Evolutionary conservation across 2,113 vertebrate species (phyloP).

Genomic region (Telmatochromis bifrenatus): DNA sequence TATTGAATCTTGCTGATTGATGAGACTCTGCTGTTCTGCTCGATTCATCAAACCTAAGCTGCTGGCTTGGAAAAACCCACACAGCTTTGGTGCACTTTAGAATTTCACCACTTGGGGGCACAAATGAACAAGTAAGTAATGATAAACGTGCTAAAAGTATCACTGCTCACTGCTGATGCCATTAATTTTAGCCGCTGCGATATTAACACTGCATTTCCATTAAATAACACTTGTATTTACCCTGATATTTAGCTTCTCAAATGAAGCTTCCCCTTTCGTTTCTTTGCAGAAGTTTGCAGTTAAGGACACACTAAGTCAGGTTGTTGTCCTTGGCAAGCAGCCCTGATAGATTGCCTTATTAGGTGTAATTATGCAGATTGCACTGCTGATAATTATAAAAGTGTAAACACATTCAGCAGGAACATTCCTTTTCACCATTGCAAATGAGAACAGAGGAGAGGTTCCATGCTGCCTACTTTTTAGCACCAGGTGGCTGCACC

Average conservation of each 20-base stretch:
- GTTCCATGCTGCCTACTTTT: slow-evolving; percentile 33
- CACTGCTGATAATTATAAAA: slow-evolving; percentile 54
- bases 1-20: background rate
- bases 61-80: background rate
- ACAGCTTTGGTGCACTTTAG: slow-evolving; percentile 6
- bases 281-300: background rate
- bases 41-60: background rate
- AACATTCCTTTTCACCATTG: slow-evolving; percentile 43
- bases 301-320: slow-evolving; percentile 23
- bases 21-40: background rate
- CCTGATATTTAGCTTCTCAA: background rate
- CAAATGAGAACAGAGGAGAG: slow-evolving; percentile 27
- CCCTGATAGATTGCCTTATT: slow-evolving; percentile 59
- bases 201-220: background rate
- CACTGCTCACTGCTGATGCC: slow-evolving; percentile 10
- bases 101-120: slow-evolving; percentile 61
- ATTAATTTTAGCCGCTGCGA: slow-evolving; percentile 12
- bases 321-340: slow-evolving; percentile 46
- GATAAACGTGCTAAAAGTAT: slow-evolving; percentile 3
- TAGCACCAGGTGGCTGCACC: slow-evolving; percentile 50
- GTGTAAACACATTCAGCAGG: slow-evolving; percentile 50
- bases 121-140: slow-evolving; percentile 59
- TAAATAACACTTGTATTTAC: background rate
- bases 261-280: background rate
- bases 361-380: slow-evolving; percentile 60